Percentiles rank a stretch among this genome's conserved stretches.
Conservation (phyloP, 2,113 vertebrate genomes). For the Chascanopsetta lugubris region DNA sequence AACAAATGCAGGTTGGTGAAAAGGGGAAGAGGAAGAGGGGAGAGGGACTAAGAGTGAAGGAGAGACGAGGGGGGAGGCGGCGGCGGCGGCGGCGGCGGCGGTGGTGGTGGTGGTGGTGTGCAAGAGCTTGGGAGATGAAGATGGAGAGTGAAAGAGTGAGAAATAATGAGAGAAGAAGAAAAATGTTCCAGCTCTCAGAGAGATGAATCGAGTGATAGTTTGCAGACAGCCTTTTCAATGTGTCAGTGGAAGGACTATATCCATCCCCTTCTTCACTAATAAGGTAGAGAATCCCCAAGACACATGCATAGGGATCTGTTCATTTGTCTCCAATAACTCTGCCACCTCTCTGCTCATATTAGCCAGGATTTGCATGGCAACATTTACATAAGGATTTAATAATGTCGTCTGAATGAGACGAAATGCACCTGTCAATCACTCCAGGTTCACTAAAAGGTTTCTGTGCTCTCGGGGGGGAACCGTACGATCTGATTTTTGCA, state of each 20-base stretch:
- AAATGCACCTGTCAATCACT: slow-evolving; percentile 68
- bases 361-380: slow-evolving; percentile 71
- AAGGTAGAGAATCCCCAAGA: slow-evolving; percentile 75
- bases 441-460: slow-evolving; percentile 61
- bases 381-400: slow-evolving; percentile 78
- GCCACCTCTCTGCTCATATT: slow-evolving; percentile 71
- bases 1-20: slow-evolving; percentile 65
- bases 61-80: slow-evolving; percentile 14
- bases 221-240: slow-evolving; percentile 68
- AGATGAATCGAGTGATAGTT: slow-evolving; percentile 75
- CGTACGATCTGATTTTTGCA: slow-evolving; percentile 39
- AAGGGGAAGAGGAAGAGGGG: slow-evolving; percentile 48
- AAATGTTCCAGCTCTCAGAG: slow-evolving; percentile 60
- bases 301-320: slow-evolving; percentile 65
- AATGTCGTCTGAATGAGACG: slow-evolving; percentile 63
- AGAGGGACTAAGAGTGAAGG: slow-evolving; percentile 46
- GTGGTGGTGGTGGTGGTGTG: slow-evolving; percentile 28
- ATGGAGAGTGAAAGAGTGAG: slow-evolving; percentile 57
- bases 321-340: slow-evolving; percentile 73
- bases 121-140: slow-evolving; percentile 64
- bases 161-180: slow-evolving; percentile 74
- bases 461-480: slow-evolving; percentile 32
- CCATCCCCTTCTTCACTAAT: slow-evolving; percentile 71
- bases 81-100: not conserved
- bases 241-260: slow-evolving; percentile 71